Conservation (phyloP, 2,797 vertebrate species). For the Danio kyathit region DNA sequence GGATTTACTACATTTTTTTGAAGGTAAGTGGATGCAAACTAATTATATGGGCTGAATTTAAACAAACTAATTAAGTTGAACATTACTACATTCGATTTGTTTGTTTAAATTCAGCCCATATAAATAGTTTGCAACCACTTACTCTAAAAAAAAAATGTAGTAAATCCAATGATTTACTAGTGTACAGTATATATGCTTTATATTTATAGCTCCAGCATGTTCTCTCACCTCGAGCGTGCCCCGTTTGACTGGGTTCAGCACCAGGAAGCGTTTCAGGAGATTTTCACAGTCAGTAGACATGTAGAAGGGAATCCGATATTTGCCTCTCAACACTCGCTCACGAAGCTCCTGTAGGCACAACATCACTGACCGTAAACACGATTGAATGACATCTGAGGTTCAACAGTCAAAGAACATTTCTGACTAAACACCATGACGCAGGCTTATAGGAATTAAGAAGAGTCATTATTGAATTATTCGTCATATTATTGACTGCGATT, state of each 20-base stretch:
- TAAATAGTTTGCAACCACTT: no score
- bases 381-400: not conserved
- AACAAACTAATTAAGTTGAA: no score
- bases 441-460: not conserved
- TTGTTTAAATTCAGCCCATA: no score
- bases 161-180: no score
- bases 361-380: not conserved
- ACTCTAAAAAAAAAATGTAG: no score
- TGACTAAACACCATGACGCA: not conserved
- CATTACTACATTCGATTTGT: no score
- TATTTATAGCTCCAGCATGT: not conserved
- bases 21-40: no score
- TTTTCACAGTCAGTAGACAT: constrained; percentile 95
- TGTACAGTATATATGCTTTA: no score
- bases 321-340: constrained; percentile 88
- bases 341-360: constrained; percentile 82
- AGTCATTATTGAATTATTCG: not conserved
- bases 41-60: no score
- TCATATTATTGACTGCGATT: not conserved
- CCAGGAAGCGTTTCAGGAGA: constrained; percentile 91
- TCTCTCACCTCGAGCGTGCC: constrained; percentile 88
- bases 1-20: no score
- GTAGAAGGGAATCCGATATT: constrained; percentile 93
- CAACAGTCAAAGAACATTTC: not conserved
- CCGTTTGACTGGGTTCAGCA: constrained; percentile 89